Evolutionary conservation across 2,113 vertebrate genomes (phyloP).

Genomic region (Mus musculus): DNA sequence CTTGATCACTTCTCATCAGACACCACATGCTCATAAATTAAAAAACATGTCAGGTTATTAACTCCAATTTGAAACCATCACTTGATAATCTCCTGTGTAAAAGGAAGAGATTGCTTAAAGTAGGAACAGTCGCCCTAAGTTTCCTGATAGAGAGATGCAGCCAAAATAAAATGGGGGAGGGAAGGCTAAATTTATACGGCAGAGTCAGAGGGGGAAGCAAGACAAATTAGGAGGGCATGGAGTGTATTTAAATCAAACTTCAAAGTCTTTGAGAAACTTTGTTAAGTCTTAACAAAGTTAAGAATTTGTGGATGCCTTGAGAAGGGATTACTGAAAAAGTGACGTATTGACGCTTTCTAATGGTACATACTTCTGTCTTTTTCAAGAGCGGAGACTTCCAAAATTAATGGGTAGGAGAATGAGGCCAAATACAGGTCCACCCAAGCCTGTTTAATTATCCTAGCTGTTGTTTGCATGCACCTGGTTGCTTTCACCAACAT

Average conservation of each 20-base stretch:
- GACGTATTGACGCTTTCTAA: constrained; percentile 48
- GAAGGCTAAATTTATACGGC: neutral
- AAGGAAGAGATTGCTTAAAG: constrained; percentile 62
- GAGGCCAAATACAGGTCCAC: neutral
- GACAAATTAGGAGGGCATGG: neutral
- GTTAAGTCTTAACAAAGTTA: neutral
- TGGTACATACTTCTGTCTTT: neutral
- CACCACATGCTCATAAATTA: constrained; percentile 73
- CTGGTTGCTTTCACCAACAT: neutral
- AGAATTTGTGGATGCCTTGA: neutral
- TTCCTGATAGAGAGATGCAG: neutral
- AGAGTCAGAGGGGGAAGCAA: neutral
- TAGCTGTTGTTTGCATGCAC: constrained; percentile 55
- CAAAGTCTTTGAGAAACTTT: constrained; percentile 13
- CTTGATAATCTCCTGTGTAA: constrained; percentile 62
- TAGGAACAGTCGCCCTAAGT: neutral
- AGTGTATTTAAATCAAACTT: neutral
- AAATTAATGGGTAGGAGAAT: neutral
- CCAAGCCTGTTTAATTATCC: neutral
- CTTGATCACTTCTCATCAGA: constrained; percentile 64
- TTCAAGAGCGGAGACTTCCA: constrained; percentile 47
- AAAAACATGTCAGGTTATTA: constrained; percentile 67
- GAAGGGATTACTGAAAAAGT: neutral
- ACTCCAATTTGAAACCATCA: constrained; percentile 66
- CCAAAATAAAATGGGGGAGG: neutral